phyloP scores from a whole-genome alignment of 1,140 invertebrate species.

The Calosoma granatense region DNA sequence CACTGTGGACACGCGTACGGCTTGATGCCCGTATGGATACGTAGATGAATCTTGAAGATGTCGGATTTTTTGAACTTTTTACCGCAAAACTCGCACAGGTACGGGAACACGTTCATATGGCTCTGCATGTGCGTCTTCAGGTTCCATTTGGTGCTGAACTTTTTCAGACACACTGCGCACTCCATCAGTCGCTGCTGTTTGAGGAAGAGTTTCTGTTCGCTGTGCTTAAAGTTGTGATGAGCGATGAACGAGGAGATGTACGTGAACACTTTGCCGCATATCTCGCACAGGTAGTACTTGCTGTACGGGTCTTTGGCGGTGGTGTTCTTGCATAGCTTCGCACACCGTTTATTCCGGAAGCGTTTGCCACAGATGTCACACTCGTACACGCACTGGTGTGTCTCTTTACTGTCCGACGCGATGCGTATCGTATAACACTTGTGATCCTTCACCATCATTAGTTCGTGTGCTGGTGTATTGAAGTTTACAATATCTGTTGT shows the following conservation, averaged over 20 bases:
- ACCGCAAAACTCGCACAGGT: slow-evolving; percentile 39
- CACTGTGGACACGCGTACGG: slow-evolving; percentile 13
- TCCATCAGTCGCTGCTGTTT: slow-evolving; percentile 18
- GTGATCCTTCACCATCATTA: background rate
- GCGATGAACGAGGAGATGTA: background rate
- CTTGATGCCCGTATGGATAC: slow-evolving; percentile 13
- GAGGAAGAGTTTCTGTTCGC: background rate
- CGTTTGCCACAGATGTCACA: background rate
- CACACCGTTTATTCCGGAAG: background rate
- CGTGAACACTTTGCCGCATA: background rate
- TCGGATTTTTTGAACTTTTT: slow-evolving; percentile 33
- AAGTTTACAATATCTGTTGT: no score
- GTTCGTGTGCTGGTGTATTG: no score
- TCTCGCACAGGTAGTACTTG: background rate
- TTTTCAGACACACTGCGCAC: slow-evolving; percentile 32
- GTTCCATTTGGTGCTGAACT: slow-evolving; percentile 36
- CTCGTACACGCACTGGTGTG: background rate
- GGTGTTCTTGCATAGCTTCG: background rate
- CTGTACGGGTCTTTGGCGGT: background rate
- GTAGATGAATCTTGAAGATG: slow-evolving; percentile 7
- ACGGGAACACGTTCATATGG: slow-evolving; percentile 39
- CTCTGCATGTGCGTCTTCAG: slow-evolving; percentile 42
- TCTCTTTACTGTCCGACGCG: background rate
- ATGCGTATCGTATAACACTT: background rate
- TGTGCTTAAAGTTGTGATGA: background rate